Percentiles rank a stretch among this genome's conserved stretches.
phyloP scores from a whole-genome alignment of 2,113 vertebrate species.

The Clarias gariepinus region DNA sequence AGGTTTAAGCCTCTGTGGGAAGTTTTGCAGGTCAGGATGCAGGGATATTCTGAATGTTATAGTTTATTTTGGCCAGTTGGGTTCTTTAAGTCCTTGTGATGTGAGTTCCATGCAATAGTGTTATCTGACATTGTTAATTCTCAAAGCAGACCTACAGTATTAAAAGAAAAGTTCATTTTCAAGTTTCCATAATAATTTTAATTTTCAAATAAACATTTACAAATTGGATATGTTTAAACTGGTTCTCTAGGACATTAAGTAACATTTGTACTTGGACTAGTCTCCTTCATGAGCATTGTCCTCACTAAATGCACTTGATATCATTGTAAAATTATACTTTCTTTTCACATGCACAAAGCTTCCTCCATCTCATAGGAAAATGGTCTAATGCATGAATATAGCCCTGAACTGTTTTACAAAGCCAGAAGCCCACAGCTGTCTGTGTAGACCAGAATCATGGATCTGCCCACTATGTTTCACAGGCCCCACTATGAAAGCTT shows the following conservation, averaged over 20 bases:
- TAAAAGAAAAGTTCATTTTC: not conserved
- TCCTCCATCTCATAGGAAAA: not conserved
- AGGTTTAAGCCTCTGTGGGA: not conserved
- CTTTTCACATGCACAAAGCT: not conserved
- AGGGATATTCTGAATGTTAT: not conserved
- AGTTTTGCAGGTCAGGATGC: not conserved
- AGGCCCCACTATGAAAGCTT: not conserved
- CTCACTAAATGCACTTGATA: not conserved
- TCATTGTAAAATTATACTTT: no score
- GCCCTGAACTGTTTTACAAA: not conserved
- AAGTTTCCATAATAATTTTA: not conserved
- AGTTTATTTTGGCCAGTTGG: not conserved
- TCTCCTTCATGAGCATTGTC: not conserved
- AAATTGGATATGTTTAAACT: not conserved
- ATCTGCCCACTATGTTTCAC: not conserved
- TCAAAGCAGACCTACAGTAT: no score
- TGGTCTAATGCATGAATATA: not conserved
- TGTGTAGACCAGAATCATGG: not conserved
- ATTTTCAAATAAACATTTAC: not conserved
- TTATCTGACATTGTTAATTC: not conserved
- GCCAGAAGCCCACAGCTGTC: not conserved
- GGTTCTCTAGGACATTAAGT: not conserved
- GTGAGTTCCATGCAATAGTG: not conserved
- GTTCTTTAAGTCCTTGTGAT: constrained; percentile 1
- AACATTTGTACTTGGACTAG: not conserved